Conservation (phyloP, 2,113 vertebrate species). For the Tautogolabrus adspersus region DNA sequence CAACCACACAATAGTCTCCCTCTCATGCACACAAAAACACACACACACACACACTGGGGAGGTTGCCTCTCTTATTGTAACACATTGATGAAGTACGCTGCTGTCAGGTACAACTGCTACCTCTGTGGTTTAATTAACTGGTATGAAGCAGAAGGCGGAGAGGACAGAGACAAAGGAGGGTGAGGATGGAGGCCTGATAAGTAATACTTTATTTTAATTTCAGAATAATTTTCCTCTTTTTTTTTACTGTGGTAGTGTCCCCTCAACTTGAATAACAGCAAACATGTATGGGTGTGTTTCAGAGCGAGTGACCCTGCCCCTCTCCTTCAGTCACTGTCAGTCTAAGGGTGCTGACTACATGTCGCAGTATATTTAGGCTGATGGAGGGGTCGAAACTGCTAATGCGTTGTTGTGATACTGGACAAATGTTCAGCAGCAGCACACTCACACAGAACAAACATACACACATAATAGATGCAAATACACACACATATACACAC, state of each 20-base stretch:
- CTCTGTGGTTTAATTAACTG: slow-evolving; percentile 76
- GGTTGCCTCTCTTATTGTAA: slow-evolving; percentile 61
- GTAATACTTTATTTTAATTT: slow-evolving; percentile 10
- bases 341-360: slow-evolving; percentile 57
- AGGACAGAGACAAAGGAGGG: slow-evolving; percentile 41
- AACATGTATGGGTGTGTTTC: neutral
- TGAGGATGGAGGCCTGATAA: slow-evolving; percentile 30
- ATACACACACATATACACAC: slow-evolving; percentile 29
- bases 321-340: slow-evolving; percentile 37
- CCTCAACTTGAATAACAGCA: neutral
- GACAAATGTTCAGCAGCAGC: slow-evolving; percentile 64
- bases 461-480: slow-evolving; percentile 10
- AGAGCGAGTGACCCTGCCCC: slow-evolving; percentile 22
- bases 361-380: slow-evolving; percentile 64
- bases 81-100: slow-evolving; percentile 70
- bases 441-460: slow-evolving; percentile 41
- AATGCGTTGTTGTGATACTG: slow-evolving; percentile 74
- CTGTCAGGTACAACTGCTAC: slow-evolving; percentile 66
- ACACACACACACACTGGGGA: slow-evolving; percentile 52
- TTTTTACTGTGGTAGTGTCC: neutral
- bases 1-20: slow-evolving; percentile 49
- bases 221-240: neutral
- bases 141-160: slow-evolving; percentile 42
- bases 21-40: neutral
- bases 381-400: slow-evolving; percentile 64